These are phyloP conservation scores for Brachyhypopomus gauderio DNA, from an alignment of 2,113 vertebrate genomes.

Conservation along the genomic window DNA sequence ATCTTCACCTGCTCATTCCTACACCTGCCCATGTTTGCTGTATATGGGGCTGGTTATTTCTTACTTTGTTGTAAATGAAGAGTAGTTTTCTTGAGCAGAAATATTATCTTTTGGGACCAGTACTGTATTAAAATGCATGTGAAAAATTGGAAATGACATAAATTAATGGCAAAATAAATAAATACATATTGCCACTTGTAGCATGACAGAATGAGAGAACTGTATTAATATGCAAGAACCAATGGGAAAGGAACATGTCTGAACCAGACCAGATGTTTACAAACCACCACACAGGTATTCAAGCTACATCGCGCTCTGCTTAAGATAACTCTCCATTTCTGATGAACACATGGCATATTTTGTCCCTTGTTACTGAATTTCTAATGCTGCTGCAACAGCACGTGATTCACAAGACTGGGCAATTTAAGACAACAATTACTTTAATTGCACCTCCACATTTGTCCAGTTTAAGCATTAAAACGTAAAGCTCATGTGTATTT, in stretches of 20 bases:
- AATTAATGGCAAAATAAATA: background rate
- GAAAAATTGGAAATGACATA: constrained; percentile 59
- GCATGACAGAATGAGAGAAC: background rate
- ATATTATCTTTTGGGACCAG: too few relatives aligned
- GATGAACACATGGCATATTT: background rate
- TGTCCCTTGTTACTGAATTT: background rate
- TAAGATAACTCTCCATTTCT: too few relatives aligned
- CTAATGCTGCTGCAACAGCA: background rate
- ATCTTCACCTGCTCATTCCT: too few relatives aligned
- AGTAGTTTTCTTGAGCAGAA: too few relatives aligned
- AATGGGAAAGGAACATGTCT: background rate
- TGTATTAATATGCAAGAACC: background rate
- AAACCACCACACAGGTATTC: background rate
- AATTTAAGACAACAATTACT: constrained; percentile 45
- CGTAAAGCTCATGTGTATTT: constrained; percentile 33
- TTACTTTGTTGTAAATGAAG: too few relatives aligned
- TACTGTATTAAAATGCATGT: constrained; percentile 38
- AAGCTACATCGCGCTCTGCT: background rate
- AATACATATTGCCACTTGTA: background rate
- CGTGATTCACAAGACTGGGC: background rate
- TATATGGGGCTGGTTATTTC: too few relatives aligned
- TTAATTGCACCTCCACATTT: constrained; percentile 37
- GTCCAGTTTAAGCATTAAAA: constrained; percentile 24
- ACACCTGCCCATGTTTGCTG: too few relatives aligned
- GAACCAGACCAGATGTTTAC: background rate